These are phyloP conservation scores for Leucoma salicis DNA, from an alignment of 2,888 invertebrate species.

Conservation along the genomic window DNA sequence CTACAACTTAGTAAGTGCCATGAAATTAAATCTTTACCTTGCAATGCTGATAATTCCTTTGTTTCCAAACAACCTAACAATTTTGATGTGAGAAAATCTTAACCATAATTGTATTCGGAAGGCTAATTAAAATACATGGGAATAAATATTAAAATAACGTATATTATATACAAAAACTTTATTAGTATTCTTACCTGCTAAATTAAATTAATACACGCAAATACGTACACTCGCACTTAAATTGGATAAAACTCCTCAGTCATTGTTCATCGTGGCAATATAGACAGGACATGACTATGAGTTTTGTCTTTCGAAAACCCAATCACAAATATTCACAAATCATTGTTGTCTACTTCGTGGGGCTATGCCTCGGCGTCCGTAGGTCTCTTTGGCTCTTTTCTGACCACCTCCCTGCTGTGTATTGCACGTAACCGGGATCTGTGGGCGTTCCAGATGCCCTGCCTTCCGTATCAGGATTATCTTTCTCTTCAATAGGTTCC, in stretches of 20 bases:
- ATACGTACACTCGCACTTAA: slow-evolving; percentile 38
- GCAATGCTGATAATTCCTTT: slow-evolving; percentile 54
- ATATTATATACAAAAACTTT: slow-evolving; percentile 44
- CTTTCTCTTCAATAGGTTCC: slow-evolving; percentile 75
- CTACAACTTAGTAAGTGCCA: slow-evolving; percentile 48
- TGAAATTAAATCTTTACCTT: slow-evolving; percentile 50
- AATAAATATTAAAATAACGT: slow-evolving; percentile 30
- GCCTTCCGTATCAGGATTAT: slow-evolving; percentile 58
- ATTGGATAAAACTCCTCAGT: slow-evolving; percentile 43
- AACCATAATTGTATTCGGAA: slow-evolving; percentile 41
- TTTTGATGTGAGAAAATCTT: slow-evolving; percentile 45
- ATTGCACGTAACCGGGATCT: slow-evolving; percentile 88
- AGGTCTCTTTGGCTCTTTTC: slow-evolving; percentile 63
- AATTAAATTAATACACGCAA: slow-evolving; percentile 38
- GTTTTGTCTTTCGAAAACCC: slow-evolving; percentile 15
- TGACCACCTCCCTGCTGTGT: slow-evolving; percentile 87
- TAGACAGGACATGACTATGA: slow-evolving; percentile 28
- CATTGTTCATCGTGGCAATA: slow-evolving; percentile 35
- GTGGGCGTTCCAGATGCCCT: slow-evolving; percentile 85
- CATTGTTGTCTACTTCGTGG: slow-evolving; percentile 47
- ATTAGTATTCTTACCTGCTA: slow-evolving; percentile 44
- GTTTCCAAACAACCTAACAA: slow-evolving; percentile 46
- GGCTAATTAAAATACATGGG: slow-evolving; percentile 45
- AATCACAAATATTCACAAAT: slow-evolving; percentile 21
- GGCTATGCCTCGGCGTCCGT: slow-evolving; percentile 83